Conservation (phyloP, 1,140 invertebrate species). For the Drosophila triauraria region DNA sequence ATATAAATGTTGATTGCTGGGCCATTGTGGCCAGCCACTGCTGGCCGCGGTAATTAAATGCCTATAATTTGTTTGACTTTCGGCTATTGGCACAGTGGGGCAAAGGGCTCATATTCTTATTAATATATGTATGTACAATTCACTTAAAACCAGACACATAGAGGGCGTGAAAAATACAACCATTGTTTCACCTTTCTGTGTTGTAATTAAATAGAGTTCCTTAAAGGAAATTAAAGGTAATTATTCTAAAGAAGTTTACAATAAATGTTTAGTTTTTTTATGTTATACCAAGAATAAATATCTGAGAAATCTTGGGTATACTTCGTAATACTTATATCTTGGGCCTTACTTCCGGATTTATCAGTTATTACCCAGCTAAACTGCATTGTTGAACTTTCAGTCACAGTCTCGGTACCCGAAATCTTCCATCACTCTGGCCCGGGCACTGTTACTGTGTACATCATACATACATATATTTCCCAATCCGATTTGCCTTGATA, state of each 20-base stretch:
- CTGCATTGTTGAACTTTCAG: not conserved
- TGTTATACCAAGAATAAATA: not conserved
- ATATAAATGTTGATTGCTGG: slow-evolving; percentile 55
- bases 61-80: slow-evolving; percentile 75
- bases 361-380: not conserved
- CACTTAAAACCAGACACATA: not conserved
- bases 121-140: not conserved
- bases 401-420: not conserved
- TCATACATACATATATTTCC: not conserved
- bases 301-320: too few species aligned
- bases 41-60: slow-evolving; percentile 60
- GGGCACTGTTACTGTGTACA: not conserved
- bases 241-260: not conserved
- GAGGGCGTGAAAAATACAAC: too few species aligned
- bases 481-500: slow-evolving; percentile 13
- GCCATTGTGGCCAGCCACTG: slow-evolving; percentile 27
- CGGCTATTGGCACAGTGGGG: slow-evolving; percentile 36
- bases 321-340: too few species aligned
- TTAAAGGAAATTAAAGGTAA: not conserved
- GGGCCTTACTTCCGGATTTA: not conserved
- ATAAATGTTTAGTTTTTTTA: not conserved
- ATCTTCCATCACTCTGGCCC: not conserved
- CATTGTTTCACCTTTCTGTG: too few species aligned
- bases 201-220: too few species aligned
- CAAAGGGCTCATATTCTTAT: not conserved